These are phyloP conservation scores for Mesorhabditis spiculigera DNA, from an alignment of 2,888 invertebrate genomes.

Conservation along the genomic window DNA sequence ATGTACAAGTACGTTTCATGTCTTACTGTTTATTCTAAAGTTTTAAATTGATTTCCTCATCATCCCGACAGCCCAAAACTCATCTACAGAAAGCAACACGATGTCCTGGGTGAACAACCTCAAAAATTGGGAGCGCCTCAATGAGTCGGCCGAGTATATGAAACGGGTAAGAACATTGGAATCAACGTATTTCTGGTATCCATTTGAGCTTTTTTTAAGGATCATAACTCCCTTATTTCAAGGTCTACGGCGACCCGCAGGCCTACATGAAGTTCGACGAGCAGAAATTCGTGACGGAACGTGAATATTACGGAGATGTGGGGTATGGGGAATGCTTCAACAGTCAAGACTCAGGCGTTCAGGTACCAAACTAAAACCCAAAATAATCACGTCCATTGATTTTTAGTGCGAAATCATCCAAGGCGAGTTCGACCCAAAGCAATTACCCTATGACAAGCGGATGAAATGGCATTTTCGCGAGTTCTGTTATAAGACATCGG, in stretches of 20 bases:
- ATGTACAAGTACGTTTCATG: too few relatives aligned
- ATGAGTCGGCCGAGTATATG: constrained; percentile 48
- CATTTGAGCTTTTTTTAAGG: not conserved
- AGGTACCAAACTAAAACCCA: constrained; percentile 21
- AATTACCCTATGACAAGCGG: constrained; percentile 44
- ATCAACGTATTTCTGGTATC: not conserved
- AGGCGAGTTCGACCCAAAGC: constrained; percentile 50
- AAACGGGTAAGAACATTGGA: constrained; percentile 25
- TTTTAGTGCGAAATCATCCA: constrained; percentile 50
- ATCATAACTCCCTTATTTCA: constrained; percentile 11
- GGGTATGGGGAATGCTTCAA: constrained; percentile 50
- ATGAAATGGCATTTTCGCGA: constrained; percentile 50
- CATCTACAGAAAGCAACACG: not conserved
- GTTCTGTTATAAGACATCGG: constrained; percentile 55
- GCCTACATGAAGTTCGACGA: constrained; percentile 40
- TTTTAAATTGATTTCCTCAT: too few relatives aligned
- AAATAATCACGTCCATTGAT: not conserved
- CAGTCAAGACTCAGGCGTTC: constrained; percentile 40
- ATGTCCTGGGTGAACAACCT: constrained; percentile 51
- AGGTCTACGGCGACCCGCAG: constrained; percentile 49
- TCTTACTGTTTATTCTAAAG: too few relatives aligned
- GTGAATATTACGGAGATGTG: constrained; percentile 50
- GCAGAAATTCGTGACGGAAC: constrained; percentile 49
- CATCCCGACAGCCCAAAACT: too few relatives aligned
- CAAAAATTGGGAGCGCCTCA: constrained; percentile 46